Percentiles rank a stretch among this genome's conserved stretches.
Evolutionary conservation across 2,888 invertebrate species (phyloP).

Genomic region (Pachycephus smyrnensis): DNA sequence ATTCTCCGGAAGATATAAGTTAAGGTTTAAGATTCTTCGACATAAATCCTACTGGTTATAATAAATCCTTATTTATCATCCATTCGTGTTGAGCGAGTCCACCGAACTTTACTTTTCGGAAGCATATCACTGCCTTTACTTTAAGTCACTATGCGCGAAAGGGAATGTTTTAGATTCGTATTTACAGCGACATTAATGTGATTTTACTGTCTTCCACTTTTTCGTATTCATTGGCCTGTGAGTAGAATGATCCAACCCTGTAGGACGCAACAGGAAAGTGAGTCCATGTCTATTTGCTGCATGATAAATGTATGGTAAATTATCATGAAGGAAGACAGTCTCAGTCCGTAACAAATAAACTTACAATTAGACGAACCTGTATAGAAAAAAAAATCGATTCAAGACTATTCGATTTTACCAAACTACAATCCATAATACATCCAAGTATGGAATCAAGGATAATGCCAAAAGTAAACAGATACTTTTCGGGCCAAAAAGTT

Average conservation of each 20-base stretch:
- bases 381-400: not conserved
- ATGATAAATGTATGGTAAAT: no score
- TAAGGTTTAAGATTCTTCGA: not conserved
- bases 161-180: slow-evolving; percentile 42
- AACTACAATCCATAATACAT: not conserved
- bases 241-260: not conserved
- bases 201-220: not conserved
- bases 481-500: not conserved
- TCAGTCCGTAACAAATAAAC: not conserved
- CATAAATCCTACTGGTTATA: not conserved
- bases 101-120: not conserved
- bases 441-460: not conserved
- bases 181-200: slow-evolving; percentile 19
- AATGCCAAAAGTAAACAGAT: not conserved
- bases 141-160: slow-evolving; percentile 48
- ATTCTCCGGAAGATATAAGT: not conserved
- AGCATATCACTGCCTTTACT: not conserved
- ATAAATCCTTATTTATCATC: not conserved
- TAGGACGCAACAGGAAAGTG: not conserved
- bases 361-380: not conserved
- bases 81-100: slow-evolving; percentile 1
- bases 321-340: not conserved
- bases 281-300: no score
- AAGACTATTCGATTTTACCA: not conserved
- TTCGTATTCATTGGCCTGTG: not conserved